phyloP scores from a whole-genome alignment of 1,140 invertebrate species.

The Leptestheria dahalacensis region DNA sequence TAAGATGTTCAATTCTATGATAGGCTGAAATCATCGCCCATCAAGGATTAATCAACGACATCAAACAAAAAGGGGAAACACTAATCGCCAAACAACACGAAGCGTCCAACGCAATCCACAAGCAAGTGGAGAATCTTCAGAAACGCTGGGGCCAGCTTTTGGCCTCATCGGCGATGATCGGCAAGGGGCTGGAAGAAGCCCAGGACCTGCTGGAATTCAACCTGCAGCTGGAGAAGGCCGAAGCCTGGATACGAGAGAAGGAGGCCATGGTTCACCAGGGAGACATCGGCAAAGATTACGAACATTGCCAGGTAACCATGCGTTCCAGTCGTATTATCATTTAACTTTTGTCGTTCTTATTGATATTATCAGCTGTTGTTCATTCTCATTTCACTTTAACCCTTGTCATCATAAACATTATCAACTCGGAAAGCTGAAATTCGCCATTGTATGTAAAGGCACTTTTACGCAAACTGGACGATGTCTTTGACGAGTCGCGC shows the following conservation, averaged over 20 bases:
- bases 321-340: no score
- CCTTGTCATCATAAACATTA: no score
- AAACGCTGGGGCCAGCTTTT: slow-evolving; percentile 65
- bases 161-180: slow-evolving; percentile 50
- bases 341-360: no score
- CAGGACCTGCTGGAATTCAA: slow-evolving; percentile 95
- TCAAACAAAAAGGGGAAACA: slow-evolving; percentile 50
- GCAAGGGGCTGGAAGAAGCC: slow-evolving; percentile 88
- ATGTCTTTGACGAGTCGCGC: slow-evolving; percentile 81
- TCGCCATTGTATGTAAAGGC: no score
- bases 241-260: slow-evolving; percentile 82
- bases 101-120: slow-evolving; percentile 54
- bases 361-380: no score
- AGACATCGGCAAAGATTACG: slow-evolving; percentile 84
- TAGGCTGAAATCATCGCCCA: slow-evolving; percentile 80
- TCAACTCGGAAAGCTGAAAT: no score
- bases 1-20: no score
- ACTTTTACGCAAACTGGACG: slow-evolving; percentile 77
- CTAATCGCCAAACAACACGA: slow-evolving; percentile 33
- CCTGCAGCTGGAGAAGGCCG: slow-evolving; percentile 86
- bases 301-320: no score
- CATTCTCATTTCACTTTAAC: no score
- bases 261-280: slow-evolving; percentile 89
- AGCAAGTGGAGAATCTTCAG: slow-evolving; percentile 50
- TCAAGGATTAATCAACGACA: slow-evolving; percentile 65